Conservation (phyloP, 2,797 vertebrate genomes). For the Alcedo quadribrachys region DNA sequence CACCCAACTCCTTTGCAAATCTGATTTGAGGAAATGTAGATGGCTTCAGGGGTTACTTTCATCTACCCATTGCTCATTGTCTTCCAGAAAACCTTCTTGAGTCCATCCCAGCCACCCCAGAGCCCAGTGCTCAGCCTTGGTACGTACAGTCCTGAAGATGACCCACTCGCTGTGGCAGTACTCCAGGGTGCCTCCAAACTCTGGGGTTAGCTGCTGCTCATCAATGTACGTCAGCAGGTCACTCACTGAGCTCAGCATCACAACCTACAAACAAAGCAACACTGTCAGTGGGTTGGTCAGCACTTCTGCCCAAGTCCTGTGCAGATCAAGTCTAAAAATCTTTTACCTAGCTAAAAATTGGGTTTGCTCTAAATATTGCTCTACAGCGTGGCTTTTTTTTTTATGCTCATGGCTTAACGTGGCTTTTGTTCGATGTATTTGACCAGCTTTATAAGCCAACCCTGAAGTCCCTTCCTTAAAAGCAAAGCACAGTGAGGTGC, state of each 20-base stretch:
- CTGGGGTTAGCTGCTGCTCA: conserved; percentile 93
- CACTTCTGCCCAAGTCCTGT: not conserved
- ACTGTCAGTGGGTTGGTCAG: not conserved
- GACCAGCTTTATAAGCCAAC: not conserved
- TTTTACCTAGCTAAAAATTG: fast-evolving
- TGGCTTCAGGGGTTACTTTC: not conserved
- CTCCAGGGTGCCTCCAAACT: conserved; percentile 95
- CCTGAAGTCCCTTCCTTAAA: not conserved
- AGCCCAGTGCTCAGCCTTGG: not conserved
- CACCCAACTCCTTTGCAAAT: not conserved
- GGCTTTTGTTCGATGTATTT: not conserved
- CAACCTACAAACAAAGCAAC: conserved; percentile 83
- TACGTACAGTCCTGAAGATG: conserved; percentile 91
- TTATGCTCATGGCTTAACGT: not conserved
- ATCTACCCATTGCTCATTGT: fast-evolving
- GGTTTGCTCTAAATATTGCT: not conserved
- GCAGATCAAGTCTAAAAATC: not conserved
- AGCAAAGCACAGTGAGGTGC: not conserved
- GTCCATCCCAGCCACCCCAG: fast-evolving
- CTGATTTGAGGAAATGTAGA: fast-evolving
- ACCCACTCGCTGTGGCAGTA: conserved; percentile 98
- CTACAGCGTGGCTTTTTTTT: not conserved
- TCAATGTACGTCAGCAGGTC: conserved; percentile 95
- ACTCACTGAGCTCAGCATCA: conserved; percentile 98
- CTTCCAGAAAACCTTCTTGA: not conserved